Base-by-base conservation (phyloP, 2,888 invertebrate species). In the Harpagoxenus sublaevis region DNA sequence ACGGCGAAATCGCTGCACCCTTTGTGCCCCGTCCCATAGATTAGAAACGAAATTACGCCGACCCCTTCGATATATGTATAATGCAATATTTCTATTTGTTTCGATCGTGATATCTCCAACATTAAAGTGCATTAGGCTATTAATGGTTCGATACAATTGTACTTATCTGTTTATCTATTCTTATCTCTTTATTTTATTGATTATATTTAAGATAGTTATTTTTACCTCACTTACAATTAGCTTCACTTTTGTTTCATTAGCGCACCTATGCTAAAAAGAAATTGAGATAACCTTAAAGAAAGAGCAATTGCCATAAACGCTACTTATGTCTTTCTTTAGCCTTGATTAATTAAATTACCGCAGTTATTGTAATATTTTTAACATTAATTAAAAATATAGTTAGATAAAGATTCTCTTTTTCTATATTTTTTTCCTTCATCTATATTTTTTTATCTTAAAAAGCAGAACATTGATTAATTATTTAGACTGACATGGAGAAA, bases 31-130 rank as follows among this genome's bases (percentile, higher is more conserved):
- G 39, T 70, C 18, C 28, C 39, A 28, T 62, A 71, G 9, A 62
- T 71, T 71, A 81, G 60, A 48, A 62, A 71, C 4, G 71, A 71
- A 71, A 51, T 81, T 71, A 81, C 60, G n/a, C 0, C 48, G 31
- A 68, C 57, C 6, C 0, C 12, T 18, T 35, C 65, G 57, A 51
- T 51, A 15, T 70, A 48, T 39, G 51, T 51, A n/a, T 51, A 42
- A 42, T 42, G 8, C 6, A 35, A 35, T 35, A 42, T 42, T 9
- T 42, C 10, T 42, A 42, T 42, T 42, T 42, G 8, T 42, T 42
- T 42, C 42, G 42, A 55, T 55, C 53, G n/a, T 31, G n/a, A 39
- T 10, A 23, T 1, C 31, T 28, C 10, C 35, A 1, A 45, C 42
- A 6, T 68, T 68, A 35, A 28, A 65, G 39, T 57, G n/a, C 18